Base-by-base conservation (phyloP, 35 echinoderm and acorn worm genomes). In the Acanthaster planci region DNA sequence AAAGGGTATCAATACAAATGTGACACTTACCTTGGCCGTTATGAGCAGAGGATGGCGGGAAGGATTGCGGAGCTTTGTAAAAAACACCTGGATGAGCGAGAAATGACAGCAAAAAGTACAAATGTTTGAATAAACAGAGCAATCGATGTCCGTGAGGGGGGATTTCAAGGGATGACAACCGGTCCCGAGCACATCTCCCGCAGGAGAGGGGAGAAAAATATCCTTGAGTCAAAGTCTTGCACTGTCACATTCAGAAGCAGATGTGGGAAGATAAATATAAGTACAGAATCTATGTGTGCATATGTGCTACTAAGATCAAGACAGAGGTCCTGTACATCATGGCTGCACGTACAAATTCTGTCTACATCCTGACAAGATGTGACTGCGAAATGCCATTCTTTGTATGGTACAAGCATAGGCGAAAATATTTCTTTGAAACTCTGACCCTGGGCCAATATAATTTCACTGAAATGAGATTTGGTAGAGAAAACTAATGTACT, bases 1-100 rank as follows among this genome's bases (percentile, higher is more conserved):
- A 72, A 31, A 72, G 64, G 64, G 64, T 72, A 72, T 72, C 64
- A 72, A 72, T 72, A 72, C 23, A 72, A 72, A 72, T 30, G 64
- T 72, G 64, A 26, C 14, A 72, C 64, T 72, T 72, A 72, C 64
- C 64, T 14, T 47, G 42, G 64, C 26, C 14, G 26, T 72, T 72
- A 34, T 26, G 64, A 35, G 27, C 23, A 8, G 26, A 26, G 64
- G 64, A 29, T 14, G 64, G 34, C 26, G 26, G 64, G 27, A 7
- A 34, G 26, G 14, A 27, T 10, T 26, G 64, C 64, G 26, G 14
- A 35, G 64, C 23, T 34, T 72, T 31, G 22, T 72, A 72, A 26
- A 8, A 34, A 34, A 72, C 64, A 72, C 64, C 64, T 72, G 64
- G 64, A 72, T 72, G 22, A 4, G 60, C 26, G 26, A 72, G 29